Base-by-base conservation (phyloP, 1,140 invertebrate species). In the Glossosoma conforme region DNA sequence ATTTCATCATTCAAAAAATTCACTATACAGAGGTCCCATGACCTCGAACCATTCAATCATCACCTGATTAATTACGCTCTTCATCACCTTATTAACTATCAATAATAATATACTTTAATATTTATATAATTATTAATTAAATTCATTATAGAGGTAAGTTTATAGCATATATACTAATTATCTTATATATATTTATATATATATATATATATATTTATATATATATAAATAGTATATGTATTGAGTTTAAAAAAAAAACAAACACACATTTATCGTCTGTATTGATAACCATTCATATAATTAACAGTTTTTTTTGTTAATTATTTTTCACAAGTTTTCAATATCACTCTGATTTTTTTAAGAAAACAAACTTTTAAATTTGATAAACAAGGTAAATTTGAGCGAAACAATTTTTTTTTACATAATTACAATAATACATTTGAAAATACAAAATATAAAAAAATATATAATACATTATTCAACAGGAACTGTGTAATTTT, bases 121-220 rank as follows among this genome's bases (percentile, higher is more conserved):
- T 58, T 54, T 58, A 51, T 56, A 58, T 58, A 58, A 54, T 54
- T 54, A 58, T 58, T 54, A 58, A 52, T 58, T 50, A 54, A 58
- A 58, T 58, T 58, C 56, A 58, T 51, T 54, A 58, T 58, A 58
- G 56, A 58, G 56, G 56, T 58, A 58, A 58, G 56, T 58, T 58
- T 58, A 58, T 54, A 58, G 52, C 56, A 47, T 58, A 54, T 57
- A 45, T 47, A 58, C 56, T 58, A 58, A 58, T 47, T 58, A 58
- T 54, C 47, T 54, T 58, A 48, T 46, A 58, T 54, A n/a, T n/a
- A n/a, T n/a, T n/a, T n/a, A n/a, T n/a, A n/a, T n/a, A n/a, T n/a
- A n/a, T n/a, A n/a, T n/a, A n/a, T n/a, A n/a, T n/a, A n/a, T n/a
- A n/a, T n/a, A n/a, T n/a, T n/a, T n/a, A n/a, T n/a, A n/a, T n/a